Base-by-base conservation (phyloP, 2,113 vertebrate genomes). In the Vombatus ursinus region DNA sequence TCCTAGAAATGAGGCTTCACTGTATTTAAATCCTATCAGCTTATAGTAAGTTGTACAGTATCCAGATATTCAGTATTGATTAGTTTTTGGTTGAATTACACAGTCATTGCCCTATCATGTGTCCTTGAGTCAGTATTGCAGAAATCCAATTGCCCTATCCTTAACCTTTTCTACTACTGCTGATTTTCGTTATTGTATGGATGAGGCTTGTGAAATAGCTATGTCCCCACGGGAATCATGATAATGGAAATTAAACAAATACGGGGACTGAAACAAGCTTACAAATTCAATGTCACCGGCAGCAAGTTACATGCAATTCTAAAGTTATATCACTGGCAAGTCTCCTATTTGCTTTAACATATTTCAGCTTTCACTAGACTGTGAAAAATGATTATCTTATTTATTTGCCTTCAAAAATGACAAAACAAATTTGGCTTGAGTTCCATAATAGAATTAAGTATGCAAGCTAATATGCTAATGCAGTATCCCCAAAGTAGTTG, bases 81-180 rank as follows among this genome's bases (percentile, higher is more conserved):
- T 98, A 90, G 1, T 97, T 90, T 97, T 51, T 97, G 89, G 91
- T 53, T 96, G 47, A 90, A 96, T 96, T 97, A 94, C 96, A 61
- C 94, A 96, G 96, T 92, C 93, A 95, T 98, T 97, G 93, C 95
- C 90, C 61, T 98, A 49, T 94, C 51, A 50, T 93, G 53, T 97
- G 97, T 98, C 98, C 98, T 98, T 98, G 97, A 97, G 94, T 97
- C 61, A 92, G 94, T 96, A 97, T 96, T 37, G 8, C 92, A 97
- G 96, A 98, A 99, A 99, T 98, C 97, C 96, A 98, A 98, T 98
- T 98, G 95, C 96, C 98, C 97, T 98, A 84, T 3, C 10, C 95
- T 98, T 98, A 98, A 98, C 97, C 97, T 98, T 96, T 97, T 97
- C 94, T 97, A 95, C 57, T 12, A 97, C 90, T 96, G 50, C 96